A percentile compares a stretch with the other conserved stretches of the same genome.
Evolutionary conservation across 2,797 vertebrate species (phyloP).

Genomic region (Lophius americanus): DNA sequence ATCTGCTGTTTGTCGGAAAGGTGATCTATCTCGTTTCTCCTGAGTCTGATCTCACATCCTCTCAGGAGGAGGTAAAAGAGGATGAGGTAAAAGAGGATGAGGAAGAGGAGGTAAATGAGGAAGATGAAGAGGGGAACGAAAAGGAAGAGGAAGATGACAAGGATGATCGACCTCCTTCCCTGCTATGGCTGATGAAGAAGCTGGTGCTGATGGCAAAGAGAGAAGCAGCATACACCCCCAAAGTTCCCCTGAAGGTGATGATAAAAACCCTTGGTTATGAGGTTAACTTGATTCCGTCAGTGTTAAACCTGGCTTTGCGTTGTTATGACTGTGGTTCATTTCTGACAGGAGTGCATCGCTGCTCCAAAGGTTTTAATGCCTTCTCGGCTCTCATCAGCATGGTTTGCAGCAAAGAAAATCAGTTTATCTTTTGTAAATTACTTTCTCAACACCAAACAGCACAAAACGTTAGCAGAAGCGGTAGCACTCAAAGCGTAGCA

Average conservation of each 20-base stretch:
- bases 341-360: too few relatives aligned
- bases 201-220: slow-evolving; percentile 88
- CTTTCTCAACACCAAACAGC: too few relatives aligned
- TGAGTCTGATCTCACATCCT: slow-evolving; percentile 64
- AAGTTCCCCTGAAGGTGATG: slow-evolving; percentile 89
- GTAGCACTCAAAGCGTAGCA: too few relatives aligned
- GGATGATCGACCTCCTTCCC: slow-evolving; percentile 80
- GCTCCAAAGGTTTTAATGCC: too few relatives aligned
- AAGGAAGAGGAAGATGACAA: slow-evolving; percentile 62
- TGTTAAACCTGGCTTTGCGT: too few relatives aligned
- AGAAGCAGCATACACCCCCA: slow-evolving; percentile 91
- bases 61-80: slow-evolving; percentile 36
- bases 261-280: fast-evolving
- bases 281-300: background rate
- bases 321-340: too few relatives aligned
- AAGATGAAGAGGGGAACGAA: slow-evolving; percentile 12
- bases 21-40: slow-evolving; percentile 90
- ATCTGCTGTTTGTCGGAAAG: slow-evolving; percentile 93
- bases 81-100: slow-evolving; percentile 35
- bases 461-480: too few relatives aligned
- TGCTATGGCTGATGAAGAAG: slow-evolving; percentile 93
- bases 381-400: background rate
- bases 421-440: too few relatives aligned
- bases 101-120: slow-evolving; percentile 26
- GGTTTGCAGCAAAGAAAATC: too few relatives aligned